A percentile compares a stretch with the other conserved stretches of the same genome.
Conservation (phyloP, 2,888 invertebrate species). For the Caenorhabditis uteleia region DNA sequence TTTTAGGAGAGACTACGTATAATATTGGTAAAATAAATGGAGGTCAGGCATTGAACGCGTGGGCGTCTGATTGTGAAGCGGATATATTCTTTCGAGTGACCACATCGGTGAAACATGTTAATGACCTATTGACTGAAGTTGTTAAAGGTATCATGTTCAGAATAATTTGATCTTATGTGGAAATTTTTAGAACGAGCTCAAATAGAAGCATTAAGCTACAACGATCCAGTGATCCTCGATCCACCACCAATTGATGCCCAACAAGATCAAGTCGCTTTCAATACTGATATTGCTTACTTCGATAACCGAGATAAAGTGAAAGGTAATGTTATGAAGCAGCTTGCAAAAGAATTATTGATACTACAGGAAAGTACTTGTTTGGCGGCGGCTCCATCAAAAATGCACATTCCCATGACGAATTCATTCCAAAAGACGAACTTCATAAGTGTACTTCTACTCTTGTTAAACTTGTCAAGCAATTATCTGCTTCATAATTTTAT, state of each 20-base stretch:
- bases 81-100: conserved; percentile 53
- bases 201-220: conserved; percentile 33
- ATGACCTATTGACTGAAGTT: conserved; percentile 15
- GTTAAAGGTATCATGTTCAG: no score
- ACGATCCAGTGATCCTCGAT: conserved; percentile 48
- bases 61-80: conserved; percentile 59
- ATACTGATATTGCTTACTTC: conserved; percentile 65
- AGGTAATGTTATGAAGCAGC: conserved; percentile 17
- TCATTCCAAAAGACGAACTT: conserved; percentile 52
- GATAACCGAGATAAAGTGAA: conserved; percentile 50
- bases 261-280: conserved; percentile 53
- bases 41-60: conserved; percentile 65
- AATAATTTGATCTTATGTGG: conserved; percentile 7
- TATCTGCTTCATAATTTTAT: conserved; percentile 5
- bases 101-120: conserved; percentile 43
- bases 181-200: conserved; percentile 31
- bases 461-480: conserved; percentile 21
- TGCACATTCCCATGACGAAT: conserved; percentile 63
- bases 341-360: background rate
- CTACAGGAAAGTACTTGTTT: conserved; percentile 54
- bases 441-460: conserved; percentile 34
- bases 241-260: conserved; percentile 35
- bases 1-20: conserved; percentile 61
- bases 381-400: conserved; percentile 65
- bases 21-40: conserved; percentile 64